Percentiles rank a stretch among this genome's conserved stretches.
phyloP scores from a whole-genome alignment of 2,113 vertebrate species.

The Chaetops frenatus region DNA sequence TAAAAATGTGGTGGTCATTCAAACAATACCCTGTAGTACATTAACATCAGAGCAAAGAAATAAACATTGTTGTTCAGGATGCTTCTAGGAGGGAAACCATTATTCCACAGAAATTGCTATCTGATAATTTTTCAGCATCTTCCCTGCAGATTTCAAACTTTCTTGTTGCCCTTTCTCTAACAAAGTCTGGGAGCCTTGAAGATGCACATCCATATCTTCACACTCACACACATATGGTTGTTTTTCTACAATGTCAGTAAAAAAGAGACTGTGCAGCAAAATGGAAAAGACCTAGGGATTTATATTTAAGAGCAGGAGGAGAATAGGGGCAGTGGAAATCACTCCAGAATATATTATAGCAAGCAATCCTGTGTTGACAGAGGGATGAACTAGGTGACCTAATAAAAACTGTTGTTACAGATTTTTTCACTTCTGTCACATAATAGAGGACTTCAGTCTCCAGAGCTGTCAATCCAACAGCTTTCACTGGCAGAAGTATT shows the following conservation, averaged over 20 bases:
- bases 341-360: neutral
- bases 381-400: conserved; percentile 48
- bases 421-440: conserved; percentile 44
- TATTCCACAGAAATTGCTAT: neutral
- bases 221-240: fast-evolving
- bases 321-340: neutral
- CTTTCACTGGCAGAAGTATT: conserved; percentile 23
- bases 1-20: neutral
- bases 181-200: neutral
- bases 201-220: neutral
- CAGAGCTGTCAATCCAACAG: conserved; percentile 53
- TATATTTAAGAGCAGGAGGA: neutral
- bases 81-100: neutral
- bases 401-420: conserved; percentile 52
- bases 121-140: neutral
- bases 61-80: neutral
- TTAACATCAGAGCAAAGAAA: neutral
- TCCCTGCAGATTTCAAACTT: neutral
- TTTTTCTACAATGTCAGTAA: neutral
- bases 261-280: neutral
- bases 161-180: neutral
- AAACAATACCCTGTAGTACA: neutral
- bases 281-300: neutral
- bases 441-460: conserved; percentile 40
- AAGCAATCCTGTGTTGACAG: conserved; percentile 26